Conservation (phyloP, 64 coral and sea anemone species). For the Montipora efflorescens region DNA sequence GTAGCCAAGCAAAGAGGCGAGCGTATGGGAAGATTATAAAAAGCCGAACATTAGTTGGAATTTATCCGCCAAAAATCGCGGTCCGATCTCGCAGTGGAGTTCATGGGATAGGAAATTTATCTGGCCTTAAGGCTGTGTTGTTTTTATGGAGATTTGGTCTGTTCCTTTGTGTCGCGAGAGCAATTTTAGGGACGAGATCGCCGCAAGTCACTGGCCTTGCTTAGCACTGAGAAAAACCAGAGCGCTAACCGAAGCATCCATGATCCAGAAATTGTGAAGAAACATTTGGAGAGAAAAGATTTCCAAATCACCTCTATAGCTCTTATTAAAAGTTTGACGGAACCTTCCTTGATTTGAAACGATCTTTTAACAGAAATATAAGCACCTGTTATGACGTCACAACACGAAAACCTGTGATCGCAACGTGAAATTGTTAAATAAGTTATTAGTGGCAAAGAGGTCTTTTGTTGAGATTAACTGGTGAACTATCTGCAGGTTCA, state of each 20-base stretch:
- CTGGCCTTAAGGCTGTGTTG: no score
- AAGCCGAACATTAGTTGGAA: no score
- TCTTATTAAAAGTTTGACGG: not conserved
- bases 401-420: not conserved
- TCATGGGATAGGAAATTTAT: no score
- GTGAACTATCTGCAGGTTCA: no score
- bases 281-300: conserved; percentile 48
- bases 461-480: no score
- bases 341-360: not conserved
- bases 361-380: conserved; percentile 13
- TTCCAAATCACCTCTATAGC: not conserved
- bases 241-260: conserved; percentile 75
- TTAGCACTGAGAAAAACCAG: conserved; percentile 73
- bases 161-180: not conserved
- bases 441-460: no score
- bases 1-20: no score
- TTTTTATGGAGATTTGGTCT: no score
- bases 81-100: no score
- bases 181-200: not conserved
- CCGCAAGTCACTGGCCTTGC: not conserved
- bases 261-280: conserved; percentile 93
- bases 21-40: no score
- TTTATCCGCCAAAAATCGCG: no score
- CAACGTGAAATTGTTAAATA: no score
- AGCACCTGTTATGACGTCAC: conserved; percentile 87